Conservation (phyloP, 2,888 invertebrate species). For the Leistus spinibarbis region DNA sequence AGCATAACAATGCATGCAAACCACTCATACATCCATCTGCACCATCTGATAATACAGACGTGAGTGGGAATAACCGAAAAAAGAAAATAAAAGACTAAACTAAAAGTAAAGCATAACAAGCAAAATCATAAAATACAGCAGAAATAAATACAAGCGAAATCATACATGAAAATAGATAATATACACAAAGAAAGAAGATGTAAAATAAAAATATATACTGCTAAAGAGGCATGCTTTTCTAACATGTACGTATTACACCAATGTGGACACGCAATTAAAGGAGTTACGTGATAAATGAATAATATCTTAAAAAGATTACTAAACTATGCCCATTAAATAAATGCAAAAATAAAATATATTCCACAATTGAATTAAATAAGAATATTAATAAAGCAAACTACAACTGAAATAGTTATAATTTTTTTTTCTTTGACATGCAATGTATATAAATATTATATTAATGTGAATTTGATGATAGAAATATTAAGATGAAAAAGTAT, state of each 20-base stretch:
- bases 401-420: neutral
- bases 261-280: too few species aligned
- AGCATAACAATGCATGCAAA: conserved; percentile 56
- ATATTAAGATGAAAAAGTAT: neutral
- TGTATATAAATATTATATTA: neutral
- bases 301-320: too few species aligned
- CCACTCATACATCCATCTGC: conserved; percentile 48
- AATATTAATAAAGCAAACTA: neutral
- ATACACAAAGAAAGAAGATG: neutral
- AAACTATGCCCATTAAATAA: too few species aligned
- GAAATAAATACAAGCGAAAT: too few species aligned
- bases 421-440: neutral
- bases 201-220: neutral
- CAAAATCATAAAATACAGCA: conserved; percentile 9
- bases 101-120: conserved; percentile 38
- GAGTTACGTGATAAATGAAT: too few species aligned
- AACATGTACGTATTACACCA: too few species aligned
- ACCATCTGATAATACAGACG: conserved; percentile 34
- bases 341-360: neutral
- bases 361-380: too few species aligned
- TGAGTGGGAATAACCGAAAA: neutral
- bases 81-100: conserved; percentile 20
- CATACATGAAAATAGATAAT: conserved; percentile 8
- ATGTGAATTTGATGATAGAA: conserved; percentile 1
- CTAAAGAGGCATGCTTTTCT: neutral